Base-by-base conservation (phyloP, 2,113 vertebrate genomes). In the Eurypyga helias region DNA sequence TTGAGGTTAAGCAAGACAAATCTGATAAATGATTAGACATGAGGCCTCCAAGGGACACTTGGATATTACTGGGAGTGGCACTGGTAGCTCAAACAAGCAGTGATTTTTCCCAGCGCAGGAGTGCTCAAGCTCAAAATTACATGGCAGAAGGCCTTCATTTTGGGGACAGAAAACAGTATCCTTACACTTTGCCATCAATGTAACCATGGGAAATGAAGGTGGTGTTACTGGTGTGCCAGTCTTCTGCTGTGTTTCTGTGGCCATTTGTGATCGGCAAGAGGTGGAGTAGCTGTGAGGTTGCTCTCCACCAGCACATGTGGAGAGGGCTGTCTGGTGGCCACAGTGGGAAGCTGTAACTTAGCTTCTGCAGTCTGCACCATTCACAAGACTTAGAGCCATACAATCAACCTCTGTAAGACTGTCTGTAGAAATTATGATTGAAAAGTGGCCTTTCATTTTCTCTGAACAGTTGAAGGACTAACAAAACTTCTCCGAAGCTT, bases 301-400 rank as follows among this genome's bases (percentile, higher is more conserved):
- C 33, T 81, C 38, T 69, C 21, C 60, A 31, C 11, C 46, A 82
- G 23, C 17, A 17, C 13, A 2, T 1, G 3, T 41, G 48, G 36
- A 41, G 18, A 38, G 23, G 41, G 16, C 16, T 89, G 46, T 20
- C 51, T 11, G 2, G 33, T 1, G 6, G 55, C 34, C 1, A 0
- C 20, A 7, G 26, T 10, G n/a, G 34, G 54, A 87, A n/a, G 5
- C 11, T 43, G 24, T 38, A 66, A 43, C 58, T 58, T 57, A 19
- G 3, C 25, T 83, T 88, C 46, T 87, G 51, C 51, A 54, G n/a
- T 46, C 64, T 78, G 20, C 33, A 31, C 15, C 41, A 16, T 17
- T 49, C 46, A 70, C 5, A 57, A 84, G 48, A n/a, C 46, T 49
- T 2, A 65, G 28, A 83, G 20, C 14, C 55, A 41, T 25, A 49